Base-by-base conservation (phyloP, 2,113 vertebrate species). In the Dromaius novaehollandiae region DNA sequence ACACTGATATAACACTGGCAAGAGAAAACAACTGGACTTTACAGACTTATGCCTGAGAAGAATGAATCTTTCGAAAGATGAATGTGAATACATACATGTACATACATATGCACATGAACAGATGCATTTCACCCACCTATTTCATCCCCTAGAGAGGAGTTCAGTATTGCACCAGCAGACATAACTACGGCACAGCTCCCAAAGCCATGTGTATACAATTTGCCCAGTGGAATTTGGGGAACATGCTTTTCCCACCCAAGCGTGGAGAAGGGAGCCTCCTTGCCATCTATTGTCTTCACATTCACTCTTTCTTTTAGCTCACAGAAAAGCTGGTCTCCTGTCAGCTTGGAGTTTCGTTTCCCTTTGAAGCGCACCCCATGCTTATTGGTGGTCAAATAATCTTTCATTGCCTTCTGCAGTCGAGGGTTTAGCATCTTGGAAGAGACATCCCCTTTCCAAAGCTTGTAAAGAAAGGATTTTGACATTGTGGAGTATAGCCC, bases 81-180 rank as follows among this genome's bases (percentile, higher is more conserved):
- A 90, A 90, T 9, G 63, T 6, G 55, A 93, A 87, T 20, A 88
- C 13, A 25, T 8, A 70, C 7, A 40, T 3, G 11, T 38, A 51
- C 7, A 36, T 14, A 44, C 7, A 38, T 4, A n/a, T 3, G 34
- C 16, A 91, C 22, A 48, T 1, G 18, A 88, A 92, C 0, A 82
- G 73, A 86, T 46, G 32, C 60, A 48, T 63, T 84, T 95, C 70
- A 98, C 99, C 96, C 98, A 99, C 99, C 99, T 79, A 99, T 99
- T 98, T 99, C 99, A 24, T 98, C 97, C 19, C 99, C 99, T 86
- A 99, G 97, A 22, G 98, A 98, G 11, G 99, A 99, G 95, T 98
- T 99, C 83, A 99, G 97, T 97, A 99, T 99, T 93, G 99, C 99
- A 19, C 99, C 99, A 3, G 99, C 99, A 22, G 99, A 99, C 82